Percentiles rank a stretch among this genome's conserved stretches.
These are phyloP conservation scores for Dipodomys spectabilis DNA, from an alignment of 2,113 vertebrate genomes.

Conservation along the genomic window DNA sequence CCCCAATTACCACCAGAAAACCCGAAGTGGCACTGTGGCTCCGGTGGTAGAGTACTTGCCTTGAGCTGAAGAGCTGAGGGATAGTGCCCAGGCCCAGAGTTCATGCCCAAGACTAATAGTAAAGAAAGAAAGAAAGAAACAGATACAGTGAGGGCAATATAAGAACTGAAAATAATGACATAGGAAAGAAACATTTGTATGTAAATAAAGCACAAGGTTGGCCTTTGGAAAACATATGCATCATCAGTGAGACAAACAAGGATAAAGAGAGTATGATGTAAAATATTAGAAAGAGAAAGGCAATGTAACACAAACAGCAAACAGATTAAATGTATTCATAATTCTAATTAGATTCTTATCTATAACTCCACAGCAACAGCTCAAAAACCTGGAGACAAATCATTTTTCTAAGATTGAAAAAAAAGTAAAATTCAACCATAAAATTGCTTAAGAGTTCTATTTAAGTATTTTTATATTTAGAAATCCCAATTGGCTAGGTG, in stretches of 20 bases:
- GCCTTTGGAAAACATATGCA: constrained; percentile 16
- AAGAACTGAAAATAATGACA: background rate
- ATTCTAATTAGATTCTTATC: constrained; percentile 46
- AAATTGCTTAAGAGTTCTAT: constrained; percentile 10
- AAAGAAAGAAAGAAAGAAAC: too few relatives aligned
- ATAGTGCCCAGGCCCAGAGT: too few relatives aligned
- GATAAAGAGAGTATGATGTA: constrained; percentile 31
- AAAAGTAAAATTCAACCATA: background rate
- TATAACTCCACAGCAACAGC: constrained; percentile 24
- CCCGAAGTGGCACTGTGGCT: too few relatives aligned
- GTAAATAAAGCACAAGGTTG: constrained; percentile 26
- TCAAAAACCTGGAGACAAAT: constrained; percentile 36
- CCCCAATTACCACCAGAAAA: too few relatives aligned
- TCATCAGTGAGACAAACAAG: constrained; percentile 43
- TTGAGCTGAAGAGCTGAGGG: too few relatives aligned
- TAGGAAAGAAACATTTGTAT: background rate
- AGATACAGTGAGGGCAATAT: constrained; percentile 17
- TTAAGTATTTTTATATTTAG: constrained; percentile 11
- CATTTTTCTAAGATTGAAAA: background rate
- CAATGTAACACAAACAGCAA: constrained; percentile 21
- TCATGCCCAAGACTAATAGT: too few relatives aligned
- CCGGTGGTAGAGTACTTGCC: too few relatives aligned
- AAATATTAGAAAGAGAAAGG: constrained; percentile 54
- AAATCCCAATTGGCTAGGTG: too few relatives aligned
- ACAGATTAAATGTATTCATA: constrained; percentile 42